Base-by-base conservation (phyloP, 2,797 vertebrate species). In the Hyperoplus immaculatus region DNA sequence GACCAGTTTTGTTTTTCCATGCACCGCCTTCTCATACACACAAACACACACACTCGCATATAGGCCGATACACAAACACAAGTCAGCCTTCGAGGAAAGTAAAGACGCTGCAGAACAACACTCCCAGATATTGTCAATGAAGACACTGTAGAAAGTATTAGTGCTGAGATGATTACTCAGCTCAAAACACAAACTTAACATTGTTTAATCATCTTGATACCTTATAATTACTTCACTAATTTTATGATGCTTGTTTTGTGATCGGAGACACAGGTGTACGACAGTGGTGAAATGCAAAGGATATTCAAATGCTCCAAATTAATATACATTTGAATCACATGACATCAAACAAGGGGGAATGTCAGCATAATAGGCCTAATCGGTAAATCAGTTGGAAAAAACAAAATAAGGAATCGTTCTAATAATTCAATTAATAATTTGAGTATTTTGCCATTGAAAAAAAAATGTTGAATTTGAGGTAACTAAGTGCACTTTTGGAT, bases 1-100 rank as follows among this genome's bases (percentile, higher is more conserved):
- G 87, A 60, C 81, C 8, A 54, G 73, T 88, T 78, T 77, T 75
- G 78, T 90, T 87, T 87, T 87, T 57, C 72, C 62, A 41, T 55
- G 45, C 6, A 1, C 46, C 51, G 7, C 3, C 64, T n/a, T 68
- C 75, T 62, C 65, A 51, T 75, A 51, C 45, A 42, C 42, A 50
- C 56, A 64, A 38, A 13, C 36, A 45, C 38, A 29, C 60, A 70
- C 46, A 47, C 15, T 18, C 50, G 1, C 3, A 46, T 1, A 21
- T 39, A 47, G 39, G 50, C n/a, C 49, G 39, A 54, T 18, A 61
- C n/a, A 59, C 36, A n/a, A 29, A 53, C 47, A 68, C 51, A 54
- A 38, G 43, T 69, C 60, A 57, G 42, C 43, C 12, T 69, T 42
- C 43, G 39, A 60, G 69, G n/a, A 47, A 29, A 70, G 57, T 51